Evolutionary conservation across 2,888 invertebrate species (phyloP), one percentile per base, ranked within the genome.

Genomic region (Pseudanteris insignis): DNA sequence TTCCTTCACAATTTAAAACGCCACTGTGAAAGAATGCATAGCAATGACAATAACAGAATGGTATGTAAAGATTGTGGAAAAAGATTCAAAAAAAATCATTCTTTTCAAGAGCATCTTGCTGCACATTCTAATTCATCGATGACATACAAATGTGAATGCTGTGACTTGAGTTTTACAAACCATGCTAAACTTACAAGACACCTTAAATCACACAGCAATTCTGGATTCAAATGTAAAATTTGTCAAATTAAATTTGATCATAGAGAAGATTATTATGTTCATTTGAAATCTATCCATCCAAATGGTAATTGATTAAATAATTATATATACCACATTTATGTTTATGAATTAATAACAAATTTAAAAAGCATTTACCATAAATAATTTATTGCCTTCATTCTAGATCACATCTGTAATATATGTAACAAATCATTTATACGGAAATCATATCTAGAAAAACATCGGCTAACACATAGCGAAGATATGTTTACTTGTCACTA

Each of bases 1-100:
- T 84, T 84, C 60, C 69, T 79, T 1, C 82, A 84, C 63, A 86
- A 85, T 68, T 80, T 87, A 67, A 85, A 84, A 55, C 82, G 86
- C 0, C 88, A 88, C 69, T 78, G 85, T 26, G 84, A 78, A 1
- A 51, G 82, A 48, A 77, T 81, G n/a, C 84, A 84, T 50, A 81
- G 81, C 55, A 10, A 41, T 4, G 61, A 68, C 1, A 55, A 76
- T 6, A 77, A 76, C 33, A 74, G 77, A 2, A 71, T 81, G 6
- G 72, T 75, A 15, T 86, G 85, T 64, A 68, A 74, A 0, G 74
- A 82, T 25, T 88, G 88, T 57, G 76, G 80, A 2, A 68, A 76
- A 26, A 74, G 77, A 13, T 88, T 86, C 60, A 82, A 78, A 37
- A 86, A 86, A 65, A 87, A 85, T 67, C 75, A 83, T 64, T 84